Evolutionary conservation across 2,888 invertebrate genomes (phyloP).

Genomic region (Thecocarcelia acutangulata): DNA sequence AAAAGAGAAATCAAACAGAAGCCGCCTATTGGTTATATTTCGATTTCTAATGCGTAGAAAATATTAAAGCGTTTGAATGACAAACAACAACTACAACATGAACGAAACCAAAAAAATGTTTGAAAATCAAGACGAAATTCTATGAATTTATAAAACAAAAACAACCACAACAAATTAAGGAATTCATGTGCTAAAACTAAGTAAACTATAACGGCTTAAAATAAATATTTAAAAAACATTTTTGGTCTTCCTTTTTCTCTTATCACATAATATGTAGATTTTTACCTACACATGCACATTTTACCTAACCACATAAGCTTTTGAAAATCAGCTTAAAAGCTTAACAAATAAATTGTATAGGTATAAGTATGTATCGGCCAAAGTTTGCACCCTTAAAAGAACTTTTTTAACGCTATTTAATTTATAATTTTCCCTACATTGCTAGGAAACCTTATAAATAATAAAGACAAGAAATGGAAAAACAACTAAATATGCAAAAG

Average conservation of each 20-base stretch:
- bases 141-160: slow-evolving; percentile 76
- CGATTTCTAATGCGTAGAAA: slow-evolving; percentile 66
- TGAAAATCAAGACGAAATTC: slow-evolving; percentile 72
- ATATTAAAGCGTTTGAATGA: slow-evolving; percentile 47
- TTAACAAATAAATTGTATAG: slow-evolving; percentile 74
- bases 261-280: too few relatives aligned
- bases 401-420: slow-evolving; percentile 72
- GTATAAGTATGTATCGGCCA: slow-evolving; percentile 33
- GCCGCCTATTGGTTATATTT: slow-evolving; percentile 65
- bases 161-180: slow-evolving; percentile 53
- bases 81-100: slow-evolving; percentile 10
- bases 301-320: slow-evolving; percentile 74
- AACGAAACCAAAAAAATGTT: neutral
- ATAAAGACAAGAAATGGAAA: neutral
- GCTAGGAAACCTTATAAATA: slow-evolving; percentile 57
- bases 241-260: slow-evolving; percentile 21
- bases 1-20: slow-evolving; percentile 68
- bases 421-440: slow-evolving; percentile 52
- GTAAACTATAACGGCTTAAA: slow-evolving; percentile 50
- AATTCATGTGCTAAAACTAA: slow-evolving; percentile 29
- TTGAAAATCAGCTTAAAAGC: slow-evolving; percentile 79
- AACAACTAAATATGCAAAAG: slow-evolving; percentile 21
- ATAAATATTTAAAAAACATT: slow-evolving; percentile 42
- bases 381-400: slow-evolving; percentile 56
- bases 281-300: slow-evolving; percentile 25